Percentiles rank a stretch among this genome's conserved stretches.
These are phyloP conservation scores for Stratiomys singularior DNA, from an alignment of 2,888 invertebrate species.

Conservation along the genomic window DNA sequence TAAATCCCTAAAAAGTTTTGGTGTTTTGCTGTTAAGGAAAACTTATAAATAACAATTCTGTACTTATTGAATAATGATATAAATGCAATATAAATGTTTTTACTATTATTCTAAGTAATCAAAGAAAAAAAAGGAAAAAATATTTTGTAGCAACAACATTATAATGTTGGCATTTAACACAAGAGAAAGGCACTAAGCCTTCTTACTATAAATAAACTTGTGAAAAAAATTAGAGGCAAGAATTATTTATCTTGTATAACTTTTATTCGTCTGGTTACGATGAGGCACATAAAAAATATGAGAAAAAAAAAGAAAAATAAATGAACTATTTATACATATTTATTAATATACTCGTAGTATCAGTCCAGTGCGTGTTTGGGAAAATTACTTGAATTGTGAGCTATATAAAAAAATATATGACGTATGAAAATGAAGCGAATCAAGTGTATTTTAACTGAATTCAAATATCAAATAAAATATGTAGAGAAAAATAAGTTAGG, in stretches of 20 bases:
- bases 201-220: no score
- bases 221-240: no score
- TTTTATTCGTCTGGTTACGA: no score
- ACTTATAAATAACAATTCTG: neutral
- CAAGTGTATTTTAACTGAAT: slow-evolving; percentile 16
- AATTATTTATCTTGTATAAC: no score
- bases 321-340: neutral
- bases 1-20: neutral
- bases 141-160: neutral
- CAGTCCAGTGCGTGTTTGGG: slow-evolving; percentile 2
- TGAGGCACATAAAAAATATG: no score
- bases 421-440: neutral
- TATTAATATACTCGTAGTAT: neutral
- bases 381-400: neutral
- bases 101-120: slow-evolving; percentile 7
- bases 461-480: neutral
- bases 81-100: slow-evolving; percentile 31
- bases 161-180: neutral
- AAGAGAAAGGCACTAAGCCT: no score
- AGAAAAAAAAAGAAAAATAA: neutral
- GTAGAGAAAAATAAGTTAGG: slow-evolving; percentile 25
- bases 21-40: slow-evolving; percentile 7
- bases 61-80: neutral
- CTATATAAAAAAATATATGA: neutral
- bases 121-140: neutral